phyloP scores from a whole-genome alignment of 2,888 invertebrate genomes.

The Arge pagana region DNA sequence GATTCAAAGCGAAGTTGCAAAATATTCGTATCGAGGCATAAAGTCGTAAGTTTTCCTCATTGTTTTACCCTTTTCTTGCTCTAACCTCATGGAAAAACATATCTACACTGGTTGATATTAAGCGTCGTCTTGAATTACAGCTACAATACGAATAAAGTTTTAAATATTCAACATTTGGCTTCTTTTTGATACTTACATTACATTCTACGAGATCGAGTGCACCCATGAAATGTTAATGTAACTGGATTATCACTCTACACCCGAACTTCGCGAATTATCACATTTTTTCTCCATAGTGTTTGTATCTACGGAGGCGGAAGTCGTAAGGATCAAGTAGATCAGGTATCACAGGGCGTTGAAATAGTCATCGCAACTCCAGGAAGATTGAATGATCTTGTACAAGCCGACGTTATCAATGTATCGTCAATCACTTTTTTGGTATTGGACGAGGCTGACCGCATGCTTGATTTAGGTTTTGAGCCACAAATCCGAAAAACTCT shows the following conservation, averaged over 20 bases:
- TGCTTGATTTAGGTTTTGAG: slow-evolving; percentile 88
- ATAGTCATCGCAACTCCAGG: slow-evolving; percentile 96
- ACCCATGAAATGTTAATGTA: too few species aligned
- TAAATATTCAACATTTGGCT: too few species aligned
- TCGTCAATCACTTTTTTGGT: slow-evolving; percentile 84
- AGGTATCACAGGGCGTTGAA: slow-evolving; percentile 80
- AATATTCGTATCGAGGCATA: slow-evolving; percentile 87
- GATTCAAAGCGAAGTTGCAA: slow-evolving; percentile 88
- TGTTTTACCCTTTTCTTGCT: too few species aligned
- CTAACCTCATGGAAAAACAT: too few species aligned
- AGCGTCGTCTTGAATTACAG: too few species aligned
- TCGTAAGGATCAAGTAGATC: slow-evolving; percentile 77
- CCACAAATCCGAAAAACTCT: slow-evolving; percentile 85
- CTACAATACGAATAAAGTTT: too few species aligned
- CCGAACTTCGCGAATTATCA: slow-evolving; percentile 7
- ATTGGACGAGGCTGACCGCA: slow-evolving; percentile 89
- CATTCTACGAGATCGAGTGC: too few species aligned
- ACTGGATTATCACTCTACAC: too few species aligned
- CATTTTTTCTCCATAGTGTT: slow-evolving; percentile 61
- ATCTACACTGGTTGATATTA: too few species aligned
- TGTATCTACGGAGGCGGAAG: slow-evolving; percentile 93
- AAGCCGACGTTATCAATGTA: slow-evolving; percentile 70
- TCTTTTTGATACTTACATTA: too few species aligned
- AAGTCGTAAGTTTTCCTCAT: slow-evolving; percentile 76
- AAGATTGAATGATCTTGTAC: slow-evolving; percentile 86